These are phyloP conservation scores for Hirtodrosophila trivittata DNA, from an alignment of 2,888 invertebrate genomes.

Conservation along the genomic window DNA sequence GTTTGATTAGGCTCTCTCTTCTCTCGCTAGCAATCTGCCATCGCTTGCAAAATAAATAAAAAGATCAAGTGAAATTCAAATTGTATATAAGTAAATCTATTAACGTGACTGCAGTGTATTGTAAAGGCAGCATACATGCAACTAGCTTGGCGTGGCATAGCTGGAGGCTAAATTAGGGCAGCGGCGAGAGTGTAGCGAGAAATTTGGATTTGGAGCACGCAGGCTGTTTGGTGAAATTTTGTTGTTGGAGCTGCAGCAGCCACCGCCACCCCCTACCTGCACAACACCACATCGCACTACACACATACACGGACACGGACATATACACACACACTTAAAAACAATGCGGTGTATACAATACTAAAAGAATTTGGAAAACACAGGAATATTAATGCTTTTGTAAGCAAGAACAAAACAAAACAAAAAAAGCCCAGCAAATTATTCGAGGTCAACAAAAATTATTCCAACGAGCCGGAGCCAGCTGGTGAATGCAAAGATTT, in stretches of 20 bases:
- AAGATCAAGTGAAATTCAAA: conserved; percentile 57
- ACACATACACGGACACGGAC: conserved; percentile 9
- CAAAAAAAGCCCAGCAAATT: conserved; percentile 30
- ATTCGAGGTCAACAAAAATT: conserved; percentile 45
- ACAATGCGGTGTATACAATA: conserved; percentile 78
- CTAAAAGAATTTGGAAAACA: conserved; percentile 57
- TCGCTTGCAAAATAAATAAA: conserved; percentile 70
- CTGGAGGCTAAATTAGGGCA: conserved; percentile 46
- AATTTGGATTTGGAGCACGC: conserved; percentile 53
- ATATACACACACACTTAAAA: conserved; percentile 16
- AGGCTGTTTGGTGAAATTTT: conserved; percentile 62
- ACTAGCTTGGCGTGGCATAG: conserved; percentile 50
- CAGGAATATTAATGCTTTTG: conserved; percentile 65
- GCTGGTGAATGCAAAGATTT: conserved; percentile 51
- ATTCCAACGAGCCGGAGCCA: conserved; percentile 22
- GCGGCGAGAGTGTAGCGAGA: conserved; percentile 25
- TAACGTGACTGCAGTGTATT: conserved; percentile 17
- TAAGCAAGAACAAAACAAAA: conserved; percentile 63
- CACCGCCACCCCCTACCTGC: conserved; percentile 36
- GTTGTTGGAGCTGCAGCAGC: conserved; percentile 46
- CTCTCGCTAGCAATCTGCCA: conserved; percentile 44
- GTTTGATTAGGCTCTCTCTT: conserved; percentile 75
- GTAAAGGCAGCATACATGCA: conserved; percentile 28
- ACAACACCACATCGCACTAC: conserved; percentile 4
- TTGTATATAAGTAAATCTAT: conserved; percentile 40